phyloP scores from a whole-genome alignment of 2,888 invertebrate genomes.

The Eueremaeus valkanovi region DNA sequence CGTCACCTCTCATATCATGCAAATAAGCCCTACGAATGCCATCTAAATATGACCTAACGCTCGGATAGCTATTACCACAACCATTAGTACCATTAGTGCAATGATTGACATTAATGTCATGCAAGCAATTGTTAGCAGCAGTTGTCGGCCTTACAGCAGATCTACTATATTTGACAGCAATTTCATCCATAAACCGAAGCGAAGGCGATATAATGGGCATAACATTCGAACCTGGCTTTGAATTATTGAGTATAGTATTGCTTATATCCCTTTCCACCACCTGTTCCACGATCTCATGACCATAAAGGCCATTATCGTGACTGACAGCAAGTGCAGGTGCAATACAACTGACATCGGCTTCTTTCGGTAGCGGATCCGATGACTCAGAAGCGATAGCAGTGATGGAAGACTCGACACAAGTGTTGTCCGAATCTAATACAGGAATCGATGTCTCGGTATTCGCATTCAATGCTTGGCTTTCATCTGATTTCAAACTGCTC shows the following conservation, averaged over 20 bases:
- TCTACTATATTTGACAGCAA: neutral
- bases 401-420: neutral
- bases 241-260: conserved; percentile 14
- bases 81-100: neutral
- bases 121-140: conserved; percentile 13
- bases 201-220: neutral
- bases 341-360: conserved; percentile 20
- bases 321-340: conserved; percentile 28
- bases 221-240: conserved; percentile 15
- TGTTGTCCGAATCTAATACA: neutral
- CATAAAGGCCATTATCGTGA: neutral
- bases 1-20: conserved; percentile 12
- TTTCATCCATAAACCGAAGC: neutral
- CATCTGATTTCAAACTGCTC: neutral
- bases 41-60: conserved; percentile 19
- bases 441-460: neutral
- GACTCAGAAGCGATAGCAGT: neutral
- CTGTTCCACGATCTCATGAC: conserved; percentile 1
- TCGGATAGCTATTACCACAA: neutral
- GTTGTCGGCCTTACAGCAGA: neutral
- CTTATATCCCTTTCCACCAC: conserved; percentile 11
- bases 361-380: conserved; percentile 4
- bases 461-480: neutral
- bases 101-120: neutral
- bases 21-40: conserved; percentile 12